Percentiles rank a stretch among this genome's conserved stretches.
phyloP scores from a whole-genome alignment of 2,888 invertebrate genomes.

The Ashinkailepas kermadecensis region DNA sequence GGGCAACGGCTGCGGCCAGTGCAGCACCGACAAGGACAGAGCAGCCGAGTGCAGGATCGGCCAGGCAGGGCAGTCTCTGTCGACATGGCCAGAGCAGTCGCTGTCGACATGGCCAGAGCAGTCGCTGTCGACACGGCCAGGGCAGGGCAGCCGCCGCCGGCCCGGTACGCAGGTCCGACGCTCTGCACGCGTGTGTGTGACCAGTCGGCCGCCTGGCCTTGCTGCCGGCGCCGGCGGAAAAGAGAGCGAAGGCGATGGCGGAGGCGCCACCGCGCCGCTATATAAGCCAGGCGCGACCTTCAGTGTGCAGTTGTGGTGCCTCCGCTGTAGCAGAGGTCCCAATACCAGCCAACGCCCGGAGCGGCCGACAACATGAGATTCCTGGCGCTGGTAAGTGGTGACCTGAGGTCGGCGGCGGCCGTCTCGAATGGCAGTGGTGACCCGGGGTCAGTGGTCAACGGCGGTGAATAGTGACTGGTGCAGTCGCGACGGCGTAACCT shows the following conservation, averaged over 20 bases:
- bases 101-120: no score
- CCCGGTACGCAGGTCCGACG: background rate
- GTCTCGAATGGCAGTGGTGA: background rate
- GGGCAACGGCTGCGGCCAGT: no score
- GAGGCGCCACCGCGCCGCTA: background rate
- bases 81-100: no score
- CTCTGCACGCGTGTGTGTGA: background rate
- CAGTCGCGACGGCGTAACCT: no score
- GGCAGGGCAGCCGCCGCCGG: background rate
- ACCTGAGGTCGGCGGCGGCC: background rate
- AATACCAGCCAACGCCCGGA: background rate
- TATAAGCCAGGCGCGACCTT: constrained; percentile 1
- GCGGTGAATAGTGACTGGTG: no score
- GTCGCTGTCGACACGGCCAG: background rate
- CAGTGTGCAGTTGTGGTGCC: background rate
- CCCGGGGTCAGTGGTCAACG: background rate
- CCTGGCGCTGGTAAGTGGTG: constrained; percentile 5
- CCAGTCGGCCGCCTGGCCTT: background rate
- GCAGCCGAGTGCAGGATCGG: no score
- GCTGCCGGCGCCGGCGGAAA: background rate
- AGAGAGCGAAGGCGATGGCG: background rate
- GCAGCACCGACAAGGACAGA: no score
- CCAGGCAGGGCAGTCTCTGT: no score
- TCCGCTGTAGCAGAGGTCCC: background rate
- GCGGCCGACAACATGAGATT: background rate